Evolutionary conservation across 2,797 vertebrate genomes (phyloP), one percentile per base, ranked within the genome.

Genomic region (Pseudochaenichthys georgianus): DNA sequence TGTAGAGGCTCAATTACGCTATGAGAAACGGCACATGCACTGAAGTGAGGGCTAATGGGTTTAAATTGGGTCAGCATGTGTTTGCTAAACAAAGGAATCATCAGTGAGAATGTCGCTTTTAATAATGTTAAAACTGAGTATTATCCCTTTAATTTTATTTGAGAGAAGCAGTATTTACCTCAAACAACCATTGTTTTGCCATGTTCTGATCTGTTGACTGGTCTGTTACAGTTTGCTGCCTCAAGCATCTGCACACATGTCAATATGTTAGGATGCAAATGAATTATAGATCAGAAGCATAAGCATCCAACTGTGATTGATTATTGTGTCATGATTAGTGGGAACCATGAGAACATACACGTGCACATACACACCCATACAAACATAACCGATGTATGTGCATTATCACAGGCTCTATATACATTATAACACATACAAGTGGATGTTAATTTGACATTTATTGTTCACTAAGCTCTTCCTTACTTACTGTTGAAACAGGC

Each of bases 231-330:
- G 19, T 43, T n/a, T 62, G 66, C 66, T 69, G 52, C 73, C 69
- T 81, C 69, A 71, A 68, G 78, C 81, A 85, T 79, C 79, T 75
- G 54, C 71, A 78, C 19, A 19, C 67, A 31, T 70, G 81, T 89
- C 83, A 88, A 70, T 84, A 65, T 74, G 47, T 78, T 74, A 54
- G 73, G 72, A 68, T 54, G 50, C 23, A 17, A 55, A 75, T 92
- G 82, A 93, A 94, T 92, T 88, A 94, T 94, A 89, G 86, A 94
- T 91, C 78, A 88, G 75, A 91, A 83, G 75, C 72, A 53, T 34
- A 66, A 64, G 68, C 67, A 76, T 89, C 84, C 76, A 67, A 78
- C 77, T 67, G 75, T 75, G 83, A 90, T 87, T 82, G 75, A 88
- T 92, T 87, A 78, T 90, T 89, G 90, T 83, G 43, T 74, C 61